Conservation (phyloP, 2,888 invertebrate species). For the Pyralis farinalis region DNA sequence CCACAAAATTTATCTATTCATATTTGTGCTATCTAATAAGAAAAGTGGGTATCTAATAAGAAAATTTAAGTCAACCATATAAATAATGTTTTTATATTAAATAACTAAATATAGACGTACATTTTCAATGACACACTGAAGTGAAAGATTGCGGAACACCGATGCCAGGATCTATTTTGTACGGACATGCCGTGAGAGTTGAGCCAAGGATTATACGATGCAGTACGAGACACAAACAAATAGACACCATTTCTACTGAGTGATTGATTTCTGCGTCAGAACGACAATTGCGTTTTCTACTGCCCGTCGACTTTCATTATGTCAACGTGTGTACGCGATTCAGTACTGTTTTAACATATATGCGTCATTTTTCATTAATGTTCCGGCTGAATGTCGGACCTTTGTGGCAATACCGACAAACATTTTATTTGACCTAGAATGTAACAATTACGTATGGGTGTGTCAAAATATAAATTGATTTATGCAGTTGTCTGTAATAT, state of each 20-base stretch:
- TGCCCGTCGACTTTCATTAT: constrained; percentile 11
- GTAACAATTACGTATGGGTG: constrained; percentile 4
- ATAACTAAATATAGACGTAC: not conserved
- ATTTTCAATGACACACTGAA: not conserved
- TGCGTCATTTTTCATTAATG: constrained; percentile 4
- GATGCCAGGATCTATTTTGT: constrained; percentile 29
- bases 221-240: constrained; percentile 67
- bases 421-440: not conserved
- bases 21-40: too few species aligned
- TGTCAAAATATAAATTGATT: constrained; percentile 8
- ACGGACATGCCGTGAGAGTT: constrained; percentile 61
- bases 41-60: too few species aligned
- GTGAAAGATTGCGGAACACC: constrained; percentile 14
- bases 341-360: constrained; percentile 5
- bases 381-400: not conserved
- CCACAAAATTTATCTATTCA: too few species aligned
- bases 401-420: not conserved
- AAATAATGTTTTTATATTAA: too few species aligned
- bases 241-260: constrained; percentile 59
- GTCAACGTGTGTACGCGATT: not conserved
- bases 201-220: constrained; percentile 75
- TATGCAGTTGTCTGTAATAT: not conserved
- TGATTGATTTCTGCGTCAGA: constrained; percentile 61
- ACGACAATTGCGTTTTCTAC: constrained; percentile 33
- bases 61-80: too few species aligned